A percentile compares a stretch with the other conserved stretches of the same genome.
phyloP scores from a whole-genome alignment of 2,113 vertebrate species.

The Rhineura floridana region DNA sequence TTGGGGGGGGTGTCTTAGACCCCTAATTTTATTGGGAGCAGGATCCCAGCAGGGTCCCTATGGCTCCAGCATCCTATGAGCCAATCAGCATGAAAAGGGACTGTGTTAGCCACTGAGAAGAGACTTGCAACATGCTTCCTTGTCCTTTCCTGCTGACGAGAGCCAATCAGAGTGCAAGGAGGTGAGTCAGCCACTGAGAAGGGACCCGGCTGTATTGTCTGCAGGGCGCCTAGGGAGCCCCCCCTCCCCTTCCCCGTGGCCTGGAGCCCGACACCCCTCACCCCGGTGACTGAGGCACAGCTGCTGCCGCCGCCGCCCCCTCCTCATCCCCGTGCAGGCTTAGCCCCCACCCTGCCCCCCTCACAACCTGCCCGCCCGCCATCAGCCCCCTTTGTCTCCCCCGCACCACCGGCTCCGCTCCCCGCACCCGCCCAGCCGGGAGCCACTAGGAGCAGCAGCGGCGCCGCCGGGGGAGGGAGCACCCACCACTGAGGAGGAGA shows the following conservation, averaged over 20 bases:
- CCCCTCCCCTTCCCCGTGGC: constrained; percentile 62
- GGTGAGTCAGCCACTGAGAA: too few species aligned
- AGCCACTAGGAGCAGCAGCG: constrained; percentile 57
- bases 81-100: too few species aligned
- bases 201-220: constrained; percentile 69
- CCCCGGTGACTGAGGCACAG: constrained; percentile 26
- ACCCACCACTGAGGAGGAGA: constrained; percentile 32
- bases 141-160: constrained; percentile 94
- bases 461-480: constrained; percentile 45
- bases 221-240: constrained; percentile 73
- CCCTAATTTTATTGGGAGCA: too few species aligned
- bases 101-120: too few species aligned
- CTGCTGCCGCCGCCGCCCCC: constrained; percentile 52
- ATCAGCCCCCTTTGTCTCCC: constrained; percentile 74
- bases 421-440: constrained; percentile 51
- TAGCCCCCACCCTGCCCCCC: constrained; percentile 59
- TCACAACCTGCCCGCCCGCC: constrained; percentile 57
- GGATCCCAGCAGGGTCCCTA: too few species aligned
- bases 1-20: too few species aligned
- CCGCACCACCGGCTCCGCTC: constrained; percentile 69
- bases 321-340: constrained; percentile 58
- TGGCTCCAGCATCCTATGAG: too few species aligned
- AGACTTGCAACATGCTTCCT: too few species aligned
- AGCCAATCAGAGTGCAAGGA: constrained; percentile 82
- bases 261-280: constrained; percentile 60